Evolutionary conservation across 2,113 vertebrate species (phyloP).

Genomic region (Podarcis raffonei): DNA sequence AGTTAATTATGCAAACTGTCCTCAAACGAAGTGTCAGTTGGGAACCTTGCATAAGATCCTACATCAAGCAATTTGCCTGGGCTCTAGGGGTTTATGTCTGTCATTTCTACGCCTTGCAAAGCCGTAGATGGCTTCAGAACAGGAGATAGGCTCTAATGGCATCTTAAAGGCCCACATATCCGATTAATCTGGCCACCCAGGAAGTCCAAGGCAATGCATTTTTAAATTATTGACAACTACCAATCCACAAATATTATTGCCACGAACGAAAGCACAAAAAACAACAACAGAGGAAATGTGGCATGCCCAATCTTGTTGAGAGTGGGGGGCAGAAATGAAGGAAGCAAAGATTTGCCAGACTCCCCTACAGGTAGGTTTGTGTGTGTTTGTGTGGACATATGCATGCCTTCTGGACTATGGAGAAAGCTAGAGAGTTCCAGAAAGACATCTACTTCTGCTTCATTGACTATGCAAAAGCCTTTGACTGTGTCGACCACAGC

Average conservation of each 20-base stretch:
- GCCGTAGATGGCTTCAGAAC: neutral
- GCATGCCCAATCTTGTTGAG: too few species aligned
- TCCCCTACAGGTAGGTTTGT: neutral
- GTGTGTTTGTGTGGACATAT: neutral
- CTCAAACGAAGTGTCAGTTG: neutral
- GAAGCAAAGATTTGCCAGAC: neutral
- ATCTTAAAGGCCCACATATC: neutral
- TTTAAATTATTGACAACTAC: neutral
- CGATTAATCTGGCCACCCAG: neutral
- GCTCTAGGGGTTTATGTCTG: neutral
- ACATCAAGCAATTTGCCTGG: neutral
- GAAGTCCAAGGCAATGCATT: neutral
- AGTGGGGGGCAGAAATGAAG: too few species aligned
- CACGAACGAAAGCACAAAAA: neutral
- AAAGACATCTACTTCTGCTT: too few species aligned
- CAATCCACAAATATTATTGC: neutral
- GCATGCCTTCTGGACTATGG: neutral
- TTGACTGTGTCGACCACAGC: too few species aligned
- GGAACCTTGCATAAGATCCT: neutral
- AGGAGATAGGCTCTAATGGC: neutral
- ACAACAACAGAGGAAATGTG: neutral
- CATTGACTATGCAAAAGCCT: too few species aligned
- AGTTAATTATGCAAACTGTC: neutral
- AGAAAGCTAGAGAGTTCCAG: too few species aligned
- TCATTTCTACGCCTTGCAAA: neutral